Evolutionary conservation across 2,113 vertebrate species (phyloP).

Genomic region (Butastur rufipennis): DNA sequence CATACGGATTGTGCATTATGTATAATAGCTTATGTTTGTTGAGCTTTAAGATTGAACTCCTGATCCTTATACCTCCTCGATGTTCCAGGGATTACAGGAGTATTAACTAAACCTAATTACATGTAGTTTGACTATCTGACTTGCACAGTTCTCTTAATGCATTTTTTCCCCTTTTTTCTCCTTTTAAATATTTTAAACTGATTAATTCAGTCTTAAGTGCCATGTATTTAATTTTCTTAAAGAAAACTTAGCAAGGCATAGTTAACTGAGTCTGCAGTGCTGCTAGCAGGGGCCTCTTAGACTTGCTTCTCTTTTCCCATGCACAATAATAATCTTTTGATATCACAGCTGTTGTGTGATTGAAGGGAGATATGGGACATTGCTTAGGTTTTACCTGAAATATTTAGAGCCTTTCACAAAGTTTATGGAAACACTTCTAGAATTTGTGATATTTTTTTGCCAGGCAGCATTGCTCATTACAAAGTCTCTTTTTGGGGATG

Average conservation of each 20-base stretch:
- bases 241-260: background rate
- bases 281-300: background rate
- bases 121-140: conserved; percentile 62
- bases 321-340: background rate
- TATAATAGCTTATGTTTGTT: conserved; percentile 61
- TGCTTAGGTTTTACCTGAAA: background rate
- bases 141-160: conserved; percentile 54
- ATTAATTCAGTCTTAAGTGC: conserved; percentile 55
- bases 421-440: conserved; percentile 32
- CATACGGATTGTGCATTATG: conserved; percentile 4
- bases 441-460: conserved; percentile 11
- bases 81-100: conserved; percentile 72
- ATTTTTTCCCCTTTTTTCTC: conserved; percentile 36
- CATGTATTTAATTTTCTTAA: background rate
- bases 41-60: conserved; percentile 60
- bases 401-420: conserved; percentile 45
- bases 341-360: background rate
- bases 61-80: conserved; percentile 65
- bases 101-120: conserved; percentile 75
- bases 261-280: background rate
- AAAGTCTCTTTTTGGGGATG: conserved; percentile 33
- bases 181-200: conserved; percentile 55
- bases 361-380: background rate
- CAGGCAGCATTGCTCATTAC: conserved; percentile 32
- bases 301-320: background rate